Conservation (phyloP, 1,140 invertebrate species). For the Drosophila orosa region DNA sequence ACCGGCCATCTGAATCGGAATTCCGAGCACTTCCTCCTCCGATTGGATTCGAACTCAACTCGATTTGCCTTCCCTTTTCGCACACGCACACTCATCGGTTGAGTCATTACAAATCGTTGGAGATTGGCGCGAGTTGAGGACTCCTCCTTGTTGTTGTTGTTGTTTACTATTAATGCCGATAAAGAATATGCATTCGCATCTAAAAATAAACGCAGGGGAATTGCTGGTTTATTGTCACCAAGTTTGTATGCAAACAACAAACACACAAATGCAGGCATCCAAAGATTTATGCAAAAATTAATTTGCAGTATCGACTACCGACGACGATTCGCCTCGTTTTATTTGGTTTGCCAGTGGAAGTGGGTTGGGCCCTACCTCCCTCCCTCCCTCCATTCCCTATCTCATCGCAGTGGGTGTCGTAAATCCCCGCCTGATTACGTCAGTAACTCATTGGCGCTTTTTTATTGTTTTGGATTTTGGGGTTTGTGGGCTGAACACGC, state of each 20-base stretch:
- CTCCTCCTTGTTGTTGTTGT: too few relatives aligned
- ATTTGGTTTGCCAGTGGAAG: constrained; percentile 46
- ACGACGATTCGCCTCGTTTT: constrained; percentile 29
- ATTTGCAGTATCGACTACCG: constrained; percentile 48
- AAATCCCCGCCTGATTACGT: constrained; percentile 65
- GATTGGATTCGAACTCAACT: constrained; percentile 7
- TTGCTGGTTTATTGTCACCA: constrained; percentile 43
- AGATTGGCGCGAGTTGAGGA: constrained; percentile 12
- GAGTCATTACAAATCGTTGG: constrained; percentile 31
- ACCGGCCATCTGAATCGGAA: constrained; percentile 55
- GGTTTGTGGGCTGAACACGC: constrained; percentile 28
- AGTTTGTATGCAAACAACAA: constrained; percentile 33
- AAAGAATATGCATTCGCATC: constrained; percentile 50
- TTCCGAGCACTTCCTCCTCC: constrained; percentile 68
- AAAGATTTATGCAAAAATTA: constrained; percentile 76
- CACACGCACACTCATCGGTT: constrained; percentile 53
- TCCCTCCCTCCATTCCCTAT: constrained; percentile 15
- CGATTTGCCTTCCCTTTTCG: constrained; percentile 37
- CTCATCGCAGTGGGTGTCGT: constrained; percentile 28
- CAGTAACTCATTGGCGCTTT: constrained; percentile 52
- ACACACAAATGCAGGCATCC: constrained; percentile 23
- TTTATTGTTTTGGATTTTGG: constrained; percentile 16
- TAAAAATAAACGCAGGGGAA: constrained; percentile 39
- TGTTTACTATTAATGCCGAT: constrained; percentile 58
- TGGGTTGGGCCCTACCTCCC: constrained; percentile 31